phyloP scores from a whole-genome alignment of 2,113 vertebrate species.

The Eulemur macaco region DNA sequence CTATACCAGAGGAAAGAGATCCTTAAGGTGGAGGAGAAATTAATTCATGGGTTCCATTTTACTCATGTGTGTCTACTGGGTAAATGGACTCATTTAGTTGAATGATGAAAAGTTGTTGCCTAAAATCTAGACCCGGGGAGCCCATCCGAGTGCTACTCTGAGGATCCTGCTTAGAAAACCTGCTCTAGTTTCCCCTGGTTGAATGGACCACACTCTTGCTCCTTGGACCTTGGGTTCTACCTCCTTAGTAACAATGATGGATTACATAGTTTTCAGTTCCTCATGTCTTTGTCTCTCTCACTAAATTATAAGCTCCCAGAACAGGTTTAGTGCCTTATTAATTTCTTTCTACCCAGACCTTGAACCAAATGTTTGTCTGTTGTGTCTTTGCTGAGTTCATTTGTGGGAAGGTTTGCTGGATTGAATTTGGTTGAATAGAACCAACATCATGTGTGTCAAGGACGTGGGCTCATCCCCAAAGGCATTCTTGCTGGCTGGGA shows the following conservation, averaged over 20 bases:
- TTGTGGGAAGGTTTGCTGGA: not conserved
- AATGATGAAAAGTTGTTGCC: not conserved
- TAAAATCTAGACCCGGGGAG: not conserved
- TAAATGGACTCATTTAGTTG: not conserved
- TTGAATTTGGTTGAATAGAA: not conserved
- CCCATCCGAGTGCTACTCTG: too few relatives aligned
- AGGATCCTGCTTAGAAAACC: not conserved
- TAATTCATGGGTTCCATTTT: not conserved
- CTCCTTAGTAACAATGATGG: too few relatives aligned
- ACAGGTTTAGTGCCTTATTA: not conserved
- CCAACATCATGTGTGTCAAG: not conserved
- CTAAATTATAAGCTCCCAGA: not conserved
- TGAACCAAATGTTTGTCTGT: not conserved
- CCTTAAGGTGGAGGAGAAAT: not conserved
- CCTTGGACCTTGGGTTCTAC: not conserved
- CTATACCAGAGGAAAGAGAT: not conserved
- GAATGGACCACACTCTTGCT: not conserved
- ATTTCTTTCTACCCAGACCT: not conserved
- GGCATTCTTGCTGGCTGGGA: not conserved
- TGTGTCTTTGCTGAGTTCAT: not conserved
- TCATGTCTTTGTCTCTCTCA: not conserved
- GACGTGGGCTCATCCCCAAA: not conserved
- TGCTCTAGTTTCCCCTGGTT: fast-evolving
- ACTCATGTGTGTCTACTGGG: not conserved
- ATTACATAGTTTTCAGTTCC: not conserved